phyloP scores from a whole-genome alignment of 2,888 invertebrate species.

The Aporophyla nigra region DNA sequence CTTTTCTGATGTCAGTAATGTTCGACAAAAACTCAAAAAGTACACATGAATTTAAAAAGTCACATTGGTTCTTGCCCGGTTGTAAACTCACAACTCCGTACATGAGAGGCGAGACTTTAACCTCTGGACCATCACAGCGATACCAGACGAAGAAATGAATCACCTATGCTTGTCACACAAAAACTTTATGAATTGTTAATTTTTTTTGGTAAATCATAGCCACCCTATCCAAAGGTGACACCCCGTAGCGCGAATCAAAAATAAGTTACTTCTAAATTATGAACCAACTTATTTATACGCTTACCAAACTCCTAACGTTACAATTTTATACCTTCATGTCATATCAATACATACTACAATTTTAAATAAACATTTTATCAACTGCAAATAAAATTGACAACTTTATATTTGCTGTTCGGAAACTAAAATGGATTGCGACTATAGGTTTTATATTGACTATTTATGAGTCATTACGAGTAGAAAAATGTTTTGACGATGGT shows the following conservation, averaged over 20 bases:
- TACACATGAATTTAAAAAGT: too few species aligned
- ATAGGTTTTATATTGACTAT: rapidly evolving
- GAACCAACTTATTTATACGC: conserved; percentile 37
- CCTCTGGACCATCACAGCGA: too few species aligned
- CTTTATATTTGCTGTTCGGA: neutral
- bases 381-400: conserved; percentile 32
- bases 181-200: too few species aligned
- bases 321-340: neutral
- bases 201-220: neutral
- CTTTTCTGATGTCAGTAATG: too few species aligned
- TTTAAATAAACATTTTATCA: neutral
- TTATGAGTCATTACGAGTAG: conserved; percentile 7
- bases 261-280: conserved; percentile 58
- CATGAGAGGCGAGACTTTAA: too few species aligned
- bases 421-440: neutral
- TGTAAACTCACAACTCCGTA: too few species aligned
- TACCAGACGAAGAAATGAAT: too few species aligned
- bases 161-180: too few species aligned
- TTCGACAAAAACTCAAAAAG: too few species aligned
- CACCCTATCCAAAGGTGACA: conserved; percentile 50
- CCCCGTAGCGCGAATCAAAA: conserved; percentile 69
- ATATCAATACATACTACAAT: conserved; percentile 4
- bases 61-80: too few species aligned
- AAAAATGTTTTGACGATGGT: neutral
- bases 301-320: neutral